These are phyloP conservation scores for Plestiodon gilberti DNA, from an alignment of 2,113 vertebrate species.

Conservation along the genomic window DNA sequence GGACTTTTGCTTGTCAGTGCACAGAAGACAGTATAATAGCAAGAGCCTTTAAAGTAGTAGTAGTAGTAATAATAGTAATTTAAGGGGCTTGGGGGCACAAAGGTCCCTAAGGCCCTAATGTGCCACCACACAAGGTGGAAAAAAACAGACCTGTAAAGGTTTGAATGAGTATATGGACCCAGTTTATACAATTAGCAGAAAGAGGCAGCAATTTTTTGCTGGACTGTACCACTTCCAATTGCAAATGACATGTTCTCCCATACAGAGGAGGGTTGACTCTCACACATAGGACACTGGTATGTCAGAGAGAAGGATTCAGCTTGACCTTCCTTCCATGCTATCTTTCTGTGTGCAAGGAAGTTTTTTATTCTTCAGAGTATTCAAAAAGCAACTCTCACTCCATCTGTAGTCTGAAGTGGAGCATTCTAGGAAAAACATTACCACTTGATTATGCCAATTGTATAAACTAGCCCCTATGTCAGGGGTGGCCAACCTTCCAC, in stretches of 20 bases:
- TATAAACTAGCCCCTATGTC: background rate
- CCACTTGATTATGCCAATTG: background rate
- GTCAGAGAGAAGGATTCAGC: background rate
- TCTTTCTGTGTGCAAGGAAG: background rate
- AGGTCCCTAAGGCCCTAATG: background rate
- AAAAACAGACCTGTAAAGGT: background rate
- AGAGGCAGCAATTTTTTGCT: no score
- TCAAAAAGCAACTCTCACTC: background rate
- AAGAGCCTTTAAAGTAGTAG: background rate
- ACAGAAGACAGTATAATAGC: background rate
- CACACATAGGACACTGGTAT: background rate
- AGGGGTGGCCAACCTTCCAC: no score
- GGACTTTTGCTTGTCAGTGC: constrained; percentile 16
- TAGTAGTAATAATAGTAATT: background rate
- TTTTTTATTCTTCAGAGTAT: background rate
- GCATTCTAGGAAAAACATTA: background rate
- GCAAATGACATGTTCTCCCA: background rate
- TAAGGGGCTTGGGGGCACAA: background rate
- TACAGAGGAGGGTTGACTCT: no score
- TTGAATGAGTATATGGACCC: no score
- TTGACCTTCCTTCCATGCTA: background rate
- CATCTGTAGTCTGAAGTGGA: background rate
- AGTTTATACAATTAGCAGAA: background rate
- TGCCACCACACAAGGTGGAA: background rate
- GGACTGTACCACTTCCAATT: background rate